phyloP scores from a whole-genome alignment of 2,797 vertebrate species.

The Oophaga sylvatica region DNA sequence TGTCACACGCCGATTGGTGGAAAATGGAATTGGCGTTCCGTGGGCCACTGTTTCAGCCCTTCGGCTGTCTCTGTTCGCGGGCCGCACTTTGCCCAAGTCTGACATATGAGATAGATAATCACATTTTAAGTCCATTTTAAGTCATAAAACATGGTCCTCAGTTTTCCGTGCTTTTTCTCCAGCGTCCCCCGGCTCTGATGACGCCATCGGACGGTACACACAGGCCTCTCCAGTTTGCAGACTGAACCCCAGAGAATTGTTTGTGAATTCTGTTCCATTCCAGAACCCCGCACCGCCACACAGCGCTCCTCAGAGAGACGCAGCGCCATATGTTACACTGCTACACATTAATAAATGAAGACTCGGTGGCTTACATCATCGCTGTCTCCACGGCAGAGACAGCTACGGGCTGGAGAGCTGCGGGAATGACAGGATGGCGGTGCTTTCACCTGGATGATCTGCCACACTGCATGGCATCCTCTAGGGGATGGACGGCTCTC shows the following conservation, averaged over 20 bases:
- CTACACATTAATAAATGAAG: conserved; percentile 4
- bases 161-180: background rate
- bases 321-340: conserved; percentile 29
- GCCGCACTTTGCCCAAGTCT: too few species aligned
- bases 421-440: background rate
- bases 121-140: too few species aligned
- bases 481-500: background rate
- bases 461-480: background rate
- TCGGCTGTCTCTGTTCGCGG: too few species aligned
- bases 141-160: too few species aligned
- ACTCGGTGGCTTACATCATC: background rate
- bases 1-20: too few species aligned
- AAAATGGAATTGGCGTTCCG: too few species aligned
- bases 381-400: background rate
- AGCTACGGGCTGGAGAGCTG: background rate
- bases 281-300: background rate
- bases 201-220: background rate
- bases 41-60: too few species aligned
- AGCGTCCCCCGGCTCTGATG: background rate
- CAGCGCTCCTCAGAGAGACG: conserved; percentile 1
- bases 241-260: conserved; percentile 17
- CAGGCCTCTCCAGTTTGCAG: conserved; percentile 17
- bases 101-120: background rate
- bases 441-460: background rate
- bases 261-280: conserved; percentile 23